Conservation (phyloP, 1,140 invertebrate species). For the Branchinecta lindahli region DNA sequence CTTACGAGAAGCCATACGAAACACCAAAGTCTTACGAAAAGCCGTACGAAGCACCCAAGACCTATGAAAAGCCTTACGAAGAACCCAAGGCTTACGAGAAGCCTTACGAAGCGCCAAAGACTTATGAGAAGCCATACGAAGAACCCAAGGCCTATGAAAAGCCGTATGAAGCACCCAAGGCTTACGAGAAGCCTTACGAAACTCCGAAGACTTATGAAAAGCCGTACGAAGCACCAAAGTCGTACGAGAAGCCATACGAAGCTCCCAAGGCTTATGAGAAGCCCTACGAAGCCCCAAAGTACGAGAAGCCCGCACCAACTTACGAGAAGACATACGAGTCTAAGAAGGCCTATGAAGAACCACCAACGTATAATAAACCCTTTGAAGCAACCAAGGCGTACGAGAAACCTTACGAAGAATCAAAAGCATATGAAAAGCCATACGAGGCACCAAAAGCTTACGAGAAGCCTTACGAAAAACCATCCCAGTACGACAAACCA, state of each 20-base stretch:
- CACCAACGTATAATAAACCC: no score
- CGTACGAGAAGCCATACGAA: not conserved
- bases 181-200: constrained; percentile 2
- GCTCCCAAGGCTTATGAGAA: not conserved
- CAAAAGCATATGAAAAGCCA: no score
- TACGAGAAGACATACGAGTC: not conserved
- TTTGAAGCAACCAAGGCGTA: no score
- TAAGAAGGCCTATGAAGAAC: no score
- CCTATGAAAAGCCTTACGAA: not conserved
- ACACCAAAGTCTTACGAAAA: not conserved
- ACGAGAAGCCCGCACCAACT: not conserved
- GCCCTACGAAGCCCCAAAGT: not conserved
- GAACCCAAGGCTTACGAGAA: not conserved
- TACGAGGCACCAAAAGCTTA: no score
- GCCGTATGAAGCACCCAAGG: not conserved
- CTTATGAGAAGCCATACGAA: not conserved
- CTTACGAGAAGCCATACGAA: not conserved
- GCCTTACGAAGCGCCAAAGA: constrained; percentile 12
- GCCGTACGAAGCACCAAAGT: constrained; percentile 1
- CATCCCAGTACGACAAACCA: not conserved
- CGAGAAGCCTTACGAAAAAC: no score
- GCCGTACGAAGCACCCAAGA: constrained; percentile 9
- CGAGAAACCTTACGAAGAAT: no score
- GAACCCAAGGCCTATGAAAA: not conserved
- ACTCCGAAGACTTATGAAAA: not conserved